phyloP scores from a whole-genome alignment of 2,797 vertebrate species.

The Rhinophrynus dorsalis region DNA sequence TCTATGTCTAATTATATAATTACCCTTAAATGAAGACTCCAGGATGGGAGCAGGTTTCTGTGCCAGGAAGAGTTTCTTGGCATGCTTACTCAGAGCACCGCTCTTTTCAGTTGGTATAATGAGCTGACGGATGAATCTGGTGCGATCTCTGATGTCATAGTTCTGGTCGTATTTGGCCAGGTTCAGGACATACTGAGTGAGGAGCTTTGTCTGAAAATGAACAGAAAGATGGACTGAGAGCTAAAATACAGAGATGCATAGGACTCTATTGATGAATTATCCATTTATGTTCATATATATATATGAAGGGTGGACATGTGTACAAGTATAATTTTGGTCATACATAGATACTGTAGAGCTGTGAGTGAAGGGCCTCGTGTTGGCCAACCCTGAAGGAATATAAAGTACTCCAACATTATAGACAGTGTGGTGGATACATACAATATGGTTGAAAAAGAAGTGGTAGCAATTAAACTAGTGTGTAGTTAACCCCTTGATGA shows the following conservation, averaged over 20 bases:
- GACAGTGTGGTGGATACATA: too few relatives aligned
- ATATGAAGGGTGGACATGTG: too few relatives aligned
- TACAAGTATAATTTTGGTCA: too few relatives aligned
- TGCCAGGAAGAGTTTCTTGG: slow-evolving; percentile 96
- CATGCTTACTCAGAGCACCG: slow-evolving; percentile 91
- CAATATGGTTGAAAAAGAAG: background rate
- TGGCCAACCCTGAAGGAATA: too few relatives aligned
- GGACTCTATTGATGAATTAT: too few relatives aligned
- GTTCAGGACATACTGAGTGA: slow-evolving; percentile 97
- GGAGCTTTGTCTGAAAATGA: slow-evolving; percentile 84
- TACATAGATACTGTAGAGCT: too few relatives aligned
- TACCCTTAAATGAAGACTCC: slow-evolving; percentile 98
- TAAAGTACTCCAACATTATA: too few relatives aligned
- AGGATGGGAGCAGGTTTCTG: slow-evolving; percentile 93
- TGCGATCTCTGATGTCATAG: slow-evolving; percentile 94
- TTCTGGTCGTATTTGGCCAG: slow-evolving; percentile 98
- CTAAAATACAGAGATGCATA: too few relatives aligned
- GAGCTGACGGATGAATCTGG: slow-evolving; percentile 95
- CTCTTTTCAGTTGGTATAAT: slow-evolving; percentile 95
- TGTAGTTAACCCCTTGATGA: background rate
- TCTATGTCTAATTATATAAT: too few relatives aligned
- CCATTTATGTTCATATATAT: too few relatives aligned
- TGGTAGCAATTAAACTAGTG: background rate
- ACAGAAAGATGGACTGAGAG: too few relatives aligned
- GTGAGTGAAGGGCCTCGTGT: too few relatives aligned